These are phyloP conservation scores for Actinemys pallida DNA, from an alignment of 2,113 vertebrate genomes.

Conservation along the genomic window DNA sequence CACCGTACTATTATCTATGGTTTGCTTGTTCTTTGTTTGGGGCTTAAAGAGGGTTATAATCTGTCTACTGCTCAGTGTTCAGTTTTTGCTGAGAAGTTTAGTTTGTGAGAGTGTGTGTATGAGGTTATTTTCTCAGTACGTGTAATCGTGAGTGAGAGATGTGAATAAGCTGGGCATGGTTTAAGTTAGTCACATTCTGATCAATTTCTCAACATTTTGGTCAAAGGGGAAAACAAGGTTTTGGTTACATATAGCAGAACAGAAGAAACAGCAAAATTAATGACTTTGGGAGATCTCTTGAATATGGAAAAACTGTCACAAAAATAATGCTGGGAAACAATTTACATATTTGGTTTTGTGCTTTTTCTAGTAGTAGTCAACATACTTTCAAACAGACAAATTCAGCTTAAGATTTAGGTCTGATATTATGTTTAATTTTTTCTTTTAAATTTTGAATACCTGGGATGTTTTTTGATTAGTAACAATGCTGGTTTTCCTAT, in stretches of 20 bases:
- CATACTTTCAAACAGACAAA: not conserved
- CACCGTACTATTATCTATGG: not conserved
- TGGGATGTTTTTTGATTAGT: not conserved
- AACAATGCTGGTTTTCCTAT: not conserved
- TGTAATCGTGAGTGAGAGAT: not conserved
- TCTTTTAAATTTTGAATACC: not conserved
- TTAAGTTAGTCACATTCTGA: not conserved
- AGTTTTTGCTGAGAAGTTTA: not conserved
- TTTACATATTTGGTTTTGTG: not conserved
- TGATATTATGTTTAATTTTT: not conserved
- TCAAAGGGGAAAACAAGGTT: not conserved
- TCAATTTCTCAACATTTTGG: not conserved
- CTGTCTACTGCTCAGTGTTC: not conserved
- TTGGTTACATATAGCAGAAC: not conserved
- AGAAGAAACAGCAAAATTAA: not conserved
- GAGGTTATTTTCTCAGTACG: not conserved
- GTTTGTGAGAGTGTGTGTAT: not conserved
- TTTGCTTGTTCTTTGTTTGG: not conserved
- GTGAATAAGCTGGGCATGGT: not conserved
- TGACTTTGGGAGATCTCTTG: not conserved
- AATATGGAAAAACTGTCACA: not conserved
- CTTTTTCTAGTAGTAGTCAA: not conserved
- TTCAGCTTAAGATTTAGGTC: not conserved
- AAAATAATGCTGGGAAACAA: fast-evolving
- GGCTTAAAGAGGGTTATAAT: not conserved